phyloP scores from a whole-genome alignment of 2,888 invertebrate genomes.

The Acanthacorydalis orientalis region DNA sequence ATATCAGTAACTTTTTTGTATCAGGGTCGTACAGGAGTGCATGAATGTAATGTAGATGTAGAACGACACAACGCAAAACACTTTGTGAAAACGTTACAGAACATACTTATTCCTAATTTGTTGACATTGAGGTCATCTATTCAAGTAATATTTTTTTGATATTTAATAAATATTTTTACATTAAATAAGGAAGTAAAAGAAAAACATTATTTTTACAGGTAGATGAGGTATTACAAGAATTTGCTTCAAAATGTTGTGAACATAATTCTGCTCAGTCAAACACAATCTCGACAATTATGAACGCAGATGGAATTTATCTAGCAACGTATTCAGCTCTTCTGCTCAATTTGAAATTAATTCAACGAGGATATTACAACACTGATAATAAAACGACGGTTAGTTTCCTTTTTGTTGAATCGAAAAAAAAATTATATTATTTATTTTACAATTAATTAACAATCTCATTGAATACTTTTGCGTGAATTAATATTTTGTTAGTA shows the following conservation, averaged over 20 bases:
- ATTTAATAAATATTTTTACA: neutral
- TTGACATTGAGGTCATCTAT: slow-evolving; percentile 61
- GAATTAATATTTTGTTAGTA: too few species aligned
- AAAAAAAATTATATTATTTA: neutral
- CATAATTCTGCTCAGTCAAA: slow-evolving; percentile 48
- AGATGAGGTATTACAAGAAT: slow-evolving; percentile 81
- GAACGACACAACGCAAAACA: slow-evolving; percentile 76
- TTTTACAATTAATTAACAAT: too few species aligned
- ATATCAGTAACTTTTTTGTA: too few species aligned
- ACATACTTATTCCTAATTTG: slow-evolving; percentile 59
- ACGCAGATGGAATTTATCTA: slow-evolving; percentile 88
- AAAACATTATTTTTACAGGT: slow-evolving; percentile 30
- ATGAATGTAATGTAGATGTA: slow-evolving; percentile 61
- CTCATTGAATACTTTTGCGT: too few species aligned
- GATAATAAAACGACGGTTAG: slow-evolving; percentile 29
- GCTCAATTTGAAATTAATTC: slow-evolving; percentile 63
- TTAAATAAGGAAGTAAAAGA: neutral
- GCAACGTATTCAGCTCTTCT: slow-evolving; percentile 75
- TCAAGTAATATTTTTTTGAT: slow-evolving; percentile 31
- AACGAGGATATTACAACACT: slow-evolving; percentile 52
- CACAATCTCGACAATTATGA: slow-evolving; percentile 61
- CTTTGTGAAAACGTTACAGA: slow-evolving; percentile 60
- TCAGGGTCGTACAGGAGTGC: slow-evolving; percentile 25
- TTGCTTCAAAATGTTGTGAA: slow-evolving; percentile 81
- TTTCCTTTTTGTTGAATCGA: slow-evolving; percentile 5